phyloP scores from a whole-genome alignment of 2,888 invertebrate species.

The Lycophotia porphyrea region DNA sequence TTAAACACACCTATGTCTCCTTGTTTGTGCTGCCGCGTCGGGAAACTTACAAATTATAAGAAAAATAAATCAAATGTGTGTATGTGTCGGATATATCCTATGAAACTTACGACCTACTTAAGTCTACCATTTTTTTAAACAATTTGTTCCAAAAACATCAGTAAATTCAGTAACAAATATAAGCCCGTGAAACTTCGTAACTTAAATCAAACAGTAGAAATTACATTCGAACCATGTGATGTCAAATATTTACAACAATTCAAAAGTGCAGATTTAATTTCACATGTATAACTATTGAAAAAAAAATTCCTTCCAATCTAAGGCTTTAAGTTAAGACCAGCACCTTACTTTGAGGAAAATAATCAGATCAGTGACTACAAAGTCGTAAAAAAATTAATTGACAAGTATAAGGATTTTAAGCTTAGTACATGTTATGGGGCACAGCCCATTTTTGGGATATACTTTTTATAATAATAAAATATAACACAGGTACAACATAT shows the following conservation, averaged over 20 bases:
- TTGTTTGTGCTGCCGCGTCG: conserved; percentile 71
- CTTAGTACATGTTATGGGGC: conserved; percentile 43
- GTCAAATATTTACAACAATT: conserved; percentile 83
- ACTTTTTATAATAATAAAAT: conserved; percentile 50
- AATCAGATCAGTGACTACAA: conserved; percentile 74
- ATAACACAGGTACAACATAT: conserved; percentile 67
- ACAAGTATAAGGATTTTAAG: conserved; percentile 62
- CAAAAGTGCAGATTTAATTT: conserved; percentile 70
- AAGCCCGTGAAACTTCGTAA: conserved; percentile 72
- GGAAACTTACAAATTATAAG: conserved; percentile 65
- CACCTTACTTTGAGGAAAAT: conserved; percentile 69
- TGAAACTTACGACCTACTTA: conserved; percentile 73
- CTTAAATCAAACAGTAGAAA: conserved; percentile 66
- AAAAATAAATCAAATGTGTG: conserved; percentile 72
- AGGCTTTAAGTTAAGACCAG: conserved; percentile 67
- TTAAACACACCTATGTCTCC: conserved; percentile 72
- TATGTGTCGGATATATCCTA: conserved; percentile 74
- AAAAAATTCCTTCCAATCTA: conserved; percentile 58
- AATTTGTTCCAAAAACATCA: conserved; percentile 83
- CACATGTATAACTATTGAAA: conserved; percentile 54
- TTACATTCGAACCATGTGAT: conserved; percentile 81
- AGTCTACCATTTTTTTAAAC: conserved; percentile 75
- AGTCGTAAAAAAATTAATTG: conserved; percentile 63
- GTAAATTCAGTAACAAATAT: conserved; percentile 82
- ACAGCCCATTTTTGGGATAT: conserved; percentile 44